Percentiles rank a stretch among this genome's conserved stretches.
Evolutionary conservation across 2,113 vertebrate species (phyloP).

Genomic region (Thalassoma bifasciatum): DNA sequence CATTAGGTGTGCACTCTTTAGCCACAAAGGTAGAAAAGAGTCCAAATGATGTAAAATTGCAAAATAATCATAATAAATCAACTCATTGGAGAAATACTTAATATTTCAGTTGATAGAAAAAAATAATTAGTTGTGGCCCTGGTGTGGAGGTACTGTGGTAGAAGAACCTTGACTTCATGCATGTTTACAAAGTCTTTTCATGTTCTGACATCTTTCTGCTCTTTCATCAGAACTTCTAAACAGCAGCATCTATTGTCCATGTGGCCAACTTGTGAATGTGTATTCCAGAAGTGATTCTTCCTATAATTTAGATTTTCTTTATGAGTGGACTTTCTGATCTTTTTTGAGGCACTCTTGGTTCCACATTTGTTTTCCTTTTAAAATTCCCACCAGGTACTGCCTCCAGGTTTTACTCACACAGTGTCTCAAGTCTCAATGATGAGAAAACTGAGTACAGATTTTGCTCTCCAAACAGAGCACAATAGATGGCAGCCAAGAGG

Average conservation of each 20-base stretch:
- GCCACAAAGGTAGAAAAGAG: too few relatives aligned
- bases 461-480: background rate
- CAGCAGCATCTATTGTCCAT: too few relatives aligned
- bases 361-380: background rate
- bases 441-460: conserved; percentile 14
- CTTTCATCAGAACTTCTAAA: too few relatives aligned
- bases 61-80: too few relatives aligned
- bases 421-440: conserved; percentile 8
- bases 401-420: background rate
- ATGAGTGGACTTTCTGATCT: background rate
- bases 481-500: conserved; percentile 11
- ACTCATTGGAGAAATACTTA: too few relatives aligned
- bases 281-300: background rate
- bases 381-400: background rate
- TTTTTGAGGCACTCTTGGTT: background rate
- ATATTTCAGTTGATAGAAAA: too few relatives aligned
- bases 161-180: background rate
- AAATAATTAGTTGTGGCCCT: too few relatives aligned
- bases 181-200: background rate
- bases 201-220: too few relatives aligned
- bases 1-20: too few relatives aligned
- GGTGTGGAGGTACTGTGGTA: background rate
- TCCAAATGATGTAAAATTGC: too few relatives aligned
- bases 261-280: background rate
- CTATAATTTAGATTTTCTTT: background rate